Evolutionary conservation across 2,888 invertebrate species (phyloP).

Genomic region (Sphecodes monilicornis): DNA sequence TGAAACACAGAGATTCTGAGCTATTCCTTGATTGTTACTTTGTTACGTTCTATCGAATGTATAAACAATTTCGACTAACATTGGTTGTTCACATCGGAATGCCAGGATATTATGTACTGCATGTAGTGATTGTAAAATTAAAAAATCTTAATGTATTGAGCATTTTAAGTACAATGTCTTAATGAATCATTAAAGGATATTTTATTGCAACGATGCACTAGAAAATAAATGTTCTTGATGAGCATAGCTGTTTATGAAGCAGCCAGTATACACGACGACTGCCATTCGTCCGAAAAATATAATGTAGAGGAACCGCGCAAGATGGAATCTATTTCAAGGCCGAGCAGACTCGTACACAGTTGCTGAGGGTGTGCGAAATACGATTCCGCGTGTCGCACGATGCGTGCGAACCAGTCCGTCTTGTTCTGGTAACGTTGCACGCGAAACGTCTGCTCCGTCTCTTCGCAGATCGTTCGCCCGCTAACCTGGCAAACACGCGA

Average conservation of each 20-base stretch:
- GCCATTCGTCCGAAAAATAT: neutral
- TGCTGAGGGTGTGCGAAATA: conserved; percentile 63
- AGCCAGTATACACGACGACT: neutral
- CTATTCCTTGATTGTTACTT: too few species aligned
- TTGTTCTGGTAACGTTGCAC: conserved; percentile 5
- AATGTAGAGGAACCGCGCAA: conserved; percentile 30
- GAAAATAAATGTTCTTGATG: neutral
- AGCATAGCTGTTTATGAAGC: neutral
- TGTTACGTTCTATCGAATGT: too few species aligned
- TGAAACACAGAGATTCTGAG: neutral
- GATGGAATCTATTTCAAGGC: conserved; percentile 50
- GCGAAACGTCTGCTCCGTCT: neutral
- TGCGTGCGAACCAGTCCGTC: conserved; percentile 49
- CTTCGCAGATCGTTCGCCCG: conserved; percentile 24
- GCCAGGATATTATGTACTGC: too few species aligned
- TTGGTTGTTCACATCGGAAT: too few species aligned
- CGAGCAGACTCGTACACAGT: conserved; percentile 27
- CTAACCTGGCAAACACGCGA: conserved; percentile 11
- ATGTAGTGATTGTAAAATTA: too few species aligned
- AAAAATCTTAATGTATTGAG: too few species aligned
- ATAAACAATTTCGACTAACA: too few species aligned
- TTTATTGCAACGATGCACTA: neutral
- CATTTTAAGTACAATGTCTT: too few species aligned
- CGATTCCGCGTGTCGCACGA: conserved; percentile 67
- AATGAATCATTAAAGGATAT: neutral